phyloP scores from a whole-genome alignment of 2,888 invertebrate genomes.

The Ichneumon xanthorius region DNA sequence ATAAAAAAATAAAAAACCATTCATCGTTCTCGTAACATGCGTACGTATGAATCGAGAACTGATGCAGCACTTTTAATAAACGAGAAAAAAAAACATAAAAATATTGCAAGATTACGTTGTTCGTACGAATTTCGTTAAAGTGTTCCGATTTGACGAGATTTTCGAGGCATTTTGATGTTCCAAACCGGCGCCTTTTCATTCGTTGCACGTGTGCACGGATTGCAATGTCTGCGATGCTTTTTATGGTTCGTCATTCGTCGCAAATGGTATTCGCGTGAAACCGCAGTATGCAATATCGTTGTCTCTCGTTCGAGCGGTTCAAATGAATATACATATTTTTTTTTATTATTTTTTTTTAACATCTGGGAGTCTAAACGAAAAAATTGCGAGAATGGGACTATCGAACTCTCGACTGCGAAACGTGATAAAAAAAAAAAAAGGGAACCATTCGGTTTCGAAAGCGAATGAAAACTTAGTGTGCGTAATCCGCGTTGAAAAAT shows the following conservation, averaged over 20 bases:
- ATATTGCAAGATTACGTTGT: not conserved
- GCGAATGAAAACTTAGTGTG: constrained; percentile 25
- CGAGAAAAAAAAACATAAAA: constrained; percentile 28
- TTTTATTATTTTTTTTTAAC: constrained; percentile 7
- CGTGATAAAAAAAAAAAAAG: constrained; percentile 1
- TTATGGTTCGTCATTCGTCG: constrained; percentile 43
- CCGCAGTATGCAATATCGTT: constrained; percentile 26
- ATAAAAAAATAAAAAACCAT: constrained; percentile 29
- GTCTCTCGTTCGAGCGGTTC: constrained; percentile 8
- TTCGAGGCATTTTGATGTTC: not conserved
- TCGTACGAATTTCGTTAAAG: constrained; percentile 44
- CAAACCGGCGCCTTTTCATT: not conserved
- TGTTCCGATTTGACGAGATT: constrained; percentile 32
- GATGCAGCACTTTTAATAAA: constrained; percentile 65
- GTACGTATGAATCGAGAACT: constrained; percentile 56
- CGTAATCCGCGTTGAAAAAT: constrained; percentile 48
- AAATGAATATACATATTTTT: constrained; percentile 10
- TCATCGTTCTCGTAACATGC: constrained; percentile 53
- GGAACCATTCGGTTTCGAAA: constrained; percentile 34
- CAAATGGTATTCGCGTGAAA: constrained; percentile 12
- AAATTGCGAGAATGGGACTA: constrained; percentile 28
- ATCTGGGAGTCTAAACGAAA: constrained; percentile 48
- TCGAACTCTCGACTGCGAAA: constrained; percentile 36
- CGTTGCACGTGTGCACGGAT: not conserved
- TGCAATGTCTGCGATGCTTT: not conserved